Evolutionary conservation across 2,797 vertebrate species (phyloP), one percentile per base, ranked within the genome.

Genomic region (Alosa sapidissima): DNA sequence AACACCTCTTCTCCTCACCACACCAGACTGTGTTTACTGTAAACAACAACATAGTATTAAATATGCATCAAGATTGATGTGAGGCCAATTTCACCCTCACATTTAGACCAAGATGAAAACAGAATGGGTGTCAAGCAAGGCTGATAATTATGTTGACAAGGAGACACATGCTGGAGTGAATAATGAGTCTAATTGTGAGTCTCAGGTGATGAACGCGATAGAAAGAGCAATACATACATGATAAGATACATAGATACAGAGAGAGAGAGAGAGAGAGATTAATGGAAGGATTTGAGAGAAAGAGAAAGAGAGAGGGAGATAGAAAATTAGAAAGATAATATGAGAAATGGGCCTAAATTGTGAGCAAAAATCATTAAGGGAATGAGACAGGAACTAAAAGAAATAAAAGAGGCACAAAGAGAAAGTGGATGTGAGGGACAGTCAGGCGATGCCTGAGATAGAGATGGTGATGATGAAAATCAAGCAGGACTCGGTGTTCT

Each of bases 231-330:
- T 5, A 49, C 9, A 47, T 54, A 82, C 45, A 60, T 47, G 58
- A 83, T 21, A 60, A 19, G 45, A 78, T 16, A 72, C 1, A 78
- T 16, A 78, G 11, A 78, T 7, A 75, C 10, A 81, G 45, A 58
- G 36, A 82, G 60, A 75, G 9, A 54, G n/a, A n/a, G n/a, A n/a
- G n/a, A n/a, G 55, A 82, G 62, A 82, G 24, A 68, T 55, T 28
- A 83, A 51, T 81, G 24, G 58, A 11, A 24, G 72, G 52, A 8
- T 4, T 10, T 55, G 72, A 83, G 65, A 82, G 41, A 72, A 13
- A 86, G 85, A 41, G 47, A 72, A 7, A 83, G 85, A 83, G 81
- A 36, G 10, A 49, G 47, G 19, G 5, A 68, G 68, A 81, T 60
- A 78, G 41, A 84, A 65, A 47, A 36, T 14, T 45, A 21, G 19